phyloP scores from a whole-genome alignment of 2,888 invertebrate species.

The Mayetiola destructor region DNA sequence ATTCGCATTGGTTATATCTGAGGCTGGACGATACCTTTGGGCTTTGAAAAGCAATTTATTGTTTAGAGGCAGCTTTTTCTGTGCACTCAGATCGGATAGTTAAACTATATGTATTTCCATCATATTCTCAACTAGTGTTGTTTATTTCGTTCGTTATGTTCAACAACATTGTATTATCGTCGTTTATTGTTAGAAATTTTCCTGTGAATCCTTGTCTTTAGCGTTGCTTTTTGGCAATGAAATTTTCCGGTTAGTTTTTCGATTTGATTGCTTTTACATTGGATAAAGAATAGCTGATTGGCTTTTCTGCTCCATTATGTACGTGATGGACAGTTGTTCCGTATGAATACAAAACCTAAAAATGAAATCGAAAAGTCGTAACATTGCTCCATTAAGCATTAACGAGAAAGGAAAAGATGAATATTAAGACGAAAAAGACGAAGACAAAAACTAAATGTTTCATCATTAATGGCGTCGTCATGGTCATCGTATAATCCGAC shows the following conservation, averaged over 20 bases:
- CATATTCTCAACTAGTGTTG: too few relatives aligned
- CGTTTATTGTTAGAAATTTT: too few relatives aligned
- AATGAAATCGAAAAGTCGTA: too few relatives aligned
- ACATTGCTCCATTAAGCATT: too few relatives aligned
- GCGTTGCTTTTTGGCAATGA: too few relatives aligned
- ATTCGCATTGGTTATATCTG: constrained; percentile 5
- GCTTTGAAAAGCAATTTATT: constrained; percentile 6
- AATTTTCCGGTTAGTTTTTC: not conserved
- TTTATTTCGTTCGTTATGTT: too few relatives aligned
- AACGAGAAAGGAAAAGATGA: not conserved
- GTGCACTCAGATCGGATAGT: too few relatives aligned
- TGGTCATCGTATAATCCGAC: not conserved
- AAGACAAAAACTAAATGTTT: not conserved
- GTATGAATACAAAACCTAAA: constrained; percentile 1
- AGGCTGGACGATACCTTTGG: constrained; percentile 3
- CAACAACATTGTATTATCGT: too few relatives aligned
- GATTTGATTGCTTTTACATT: not conserved
- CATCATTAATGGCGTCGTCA: not conserved
- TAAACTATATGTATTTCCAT: too few relatives aligned
- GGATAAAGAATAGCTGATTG: constrained; percentile 7
- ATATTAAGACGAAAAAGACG: not conserved
- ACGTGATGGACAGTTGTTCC: constrained; percentile 1
- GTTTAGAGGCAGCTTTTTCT: too few relatives aligned
- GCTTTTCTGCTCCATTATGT: constrained; percentile 9
- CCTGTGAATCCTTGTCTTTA: too few relatives aligned